Percentiles rank a stretch among this genome's conserved stretches.
phyloP scores from a whole-genome alignment of 2,888 invertebrate species.

The Cactoblastis cactorum region DNA sequence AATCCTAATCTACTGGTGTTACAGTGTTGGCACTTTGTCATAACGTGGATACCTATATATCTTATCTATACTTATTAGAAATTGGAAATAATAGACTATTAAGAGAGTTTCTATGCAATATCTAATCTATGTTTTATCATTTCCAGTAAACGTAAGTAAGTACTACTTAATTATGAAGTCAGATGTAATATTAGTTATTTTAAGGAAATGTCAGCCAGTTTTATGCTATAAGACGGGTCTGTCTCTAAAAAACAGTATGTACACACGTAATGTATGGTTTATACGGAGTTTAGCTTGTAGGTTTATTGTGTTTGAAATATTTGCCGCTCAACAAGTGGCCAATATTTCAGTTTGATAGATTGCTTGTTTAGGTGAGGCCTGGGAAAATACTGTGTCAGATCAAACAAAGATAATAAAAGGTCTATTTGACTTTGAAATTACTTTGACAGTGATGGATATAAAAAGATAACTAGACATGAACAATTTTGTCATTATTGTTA shows the following conservation, averaged over 20 bases:
- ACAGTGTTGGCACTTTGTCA: constrained; percentile 63
- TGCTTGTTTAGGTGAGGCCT: neutral
- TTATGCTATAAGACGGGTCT: neutral
- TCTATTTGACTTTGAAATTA: too few relatives aligned
- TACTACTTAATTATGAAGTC: too few relatives aligned
- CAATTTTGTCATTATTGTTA: too few relatives aligned
- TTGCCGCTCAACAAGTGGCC: neutral
- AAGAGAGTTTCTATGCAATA: too few relatives aligned
- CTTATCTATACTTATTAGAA: neutral
- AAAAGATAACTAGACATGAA: too few relatives aligned
- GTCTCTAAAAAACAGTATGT: neutral
- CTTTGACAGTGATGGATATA: too few relatives aligned
- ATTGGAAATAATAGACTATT: neutral
- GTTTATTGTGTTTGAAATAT: neutral
- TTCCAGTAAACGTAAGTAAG: too few relatives aligned
- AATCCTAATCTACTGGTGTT: constrained; percentile 47
- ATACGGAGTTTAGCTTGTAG: neutral
- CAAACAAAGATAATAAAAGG: too few relatives aligned
- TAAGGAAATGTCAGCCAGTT: too few relatives aligned
- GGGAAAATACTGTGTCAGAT: neutral
- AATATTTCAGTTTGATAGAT: constrained; percentile 1
- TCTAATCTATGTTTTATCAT: too few relatives aligned
- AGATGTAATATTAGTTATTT: too few relatives aligned
- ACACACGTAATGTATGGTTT: neutral
- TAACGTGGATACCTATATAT: constrained; percentile 16